Base-by-base conservation (phyloP, 2,797 vertebrate genomes). In the Serranus cabrilla region DNA sequence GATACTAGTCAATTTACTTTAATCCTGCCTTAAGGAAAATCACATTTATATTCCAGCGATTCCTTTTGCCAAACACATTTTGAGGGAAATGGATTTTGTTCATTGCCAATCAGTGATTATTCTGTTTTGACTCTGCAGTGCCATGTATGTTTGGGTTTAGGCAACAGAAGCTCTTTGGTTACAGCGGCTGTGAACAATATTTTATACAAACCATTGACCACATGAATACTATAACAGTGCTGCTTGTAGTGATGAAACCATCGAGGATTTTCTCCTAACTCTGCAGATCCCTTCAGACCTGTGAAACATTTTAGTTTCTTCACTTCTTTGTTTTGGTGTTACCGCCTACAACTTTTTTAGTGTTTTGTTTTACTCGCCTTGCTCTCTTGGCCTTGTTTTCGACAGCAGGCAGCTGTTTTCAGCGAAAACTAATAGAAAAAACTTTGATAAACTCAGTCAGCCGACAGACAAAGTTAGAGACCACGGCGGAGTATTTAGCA, bases 141-240 rank as follows among this genome's bases (percentile, higher is more conserved):
- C 20, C 9, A 3, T 8, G 2, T 47, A 21, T 13, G 20, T 25
- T 65, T 46, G 10, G 10, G 21, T 62, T 64, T 20, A 54, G 13
- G 54, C 58, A 52, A 54, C 42, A 60, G 2, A 60, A 42, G 27
- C 40, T 27, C 40, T 62, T 46, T 23, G n/a, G 49, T 45, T 34
- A 42, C 40, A 42, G 40, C 7, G 31, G 39, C 13, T 39, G 17
- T 16, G 27, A 52, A 61, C 45, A 51, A 39, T 34, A 34, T 50
- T 56, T 31, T 21, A 34, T 13, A 8, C 25, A 1, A 27, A 55
- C 3, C 17, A 20, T 11, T 45, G 43, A 37, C 50, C 31, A 64
- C 17, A 12, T 37, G 42, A 47, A 12, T 39, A 1, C n/a, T 21
- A 27, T 27, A 27, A 27, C 3, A 6, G 27, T 49, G n/a, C 25